These are phyloP conservation scores for Calosoma granatense DNA, from an alignment of 1,140 invertebrate genomes.

Conservation along the genomic window DNA sequence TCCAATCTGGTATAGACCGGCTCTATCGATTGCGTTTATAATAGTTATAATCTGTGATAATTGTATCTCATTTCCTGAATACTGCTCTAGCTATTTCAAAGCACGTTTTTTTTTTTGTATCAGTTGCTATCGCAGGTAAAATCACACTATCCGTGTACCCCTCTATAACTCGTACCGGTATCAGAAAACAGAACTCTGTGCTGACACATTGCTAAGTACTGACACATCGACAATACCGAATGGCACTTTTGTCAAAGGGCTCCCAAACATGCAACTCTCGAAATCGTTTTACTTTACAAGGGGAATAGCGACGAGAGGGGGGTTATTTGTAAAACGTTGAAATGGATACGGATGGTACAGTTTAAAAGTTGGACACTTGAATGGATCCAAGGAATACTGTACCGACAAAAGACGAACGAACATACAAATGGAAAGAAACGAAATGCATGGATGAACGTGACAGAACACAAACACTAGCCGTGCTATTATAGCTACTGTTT, in stretches of 20 bases:
- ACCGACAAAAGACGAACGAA: not conserved
- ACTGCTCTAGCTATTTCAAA: too few species aligned
- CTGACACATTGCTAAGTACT: constrained; percentile 21
- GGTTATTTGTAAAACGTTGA: constrained; percentile 1
- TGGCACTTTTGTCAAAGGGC: constrained; percentile 25
- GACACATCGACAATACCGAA: constrained; percentile 28
- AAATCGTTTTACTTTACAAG: not conserved
- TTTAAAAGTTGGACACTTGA: not conserved
- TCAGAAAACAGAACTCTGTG: constrained; percentile 15
- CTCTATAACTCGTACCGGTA: too few species aligned
- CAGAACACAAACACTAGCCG: not conserved
- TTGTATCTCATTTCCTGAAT: too few species aligned
- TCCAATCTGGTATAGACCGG: too few species aligned
- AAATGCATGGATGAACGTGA: too few species aligned
- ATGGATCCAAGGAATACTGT: not conserved
- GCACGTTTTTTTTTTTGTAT: too few species aligned
- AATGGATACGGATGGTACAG: not conserved
- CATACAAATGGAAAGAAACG: not conserved
- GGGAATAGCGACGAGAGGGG: not conserved
- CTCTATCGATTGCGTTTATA: too few species aligned
- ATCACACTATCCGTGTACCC: too few species aligned
- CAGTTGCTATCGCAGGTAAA: too few species aligned
- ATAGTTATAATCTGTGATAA: too few species aligned
- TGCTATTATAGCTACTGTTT: not conserved
- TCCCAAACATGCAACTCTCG: not conserved